Percentiles rank a stretch among this genome's conserved stretches.
phyloP scores from a whole-genome alignment of 2,113 vertebrate genomes.

The Pyrgilauda ruficollis region DNA sequence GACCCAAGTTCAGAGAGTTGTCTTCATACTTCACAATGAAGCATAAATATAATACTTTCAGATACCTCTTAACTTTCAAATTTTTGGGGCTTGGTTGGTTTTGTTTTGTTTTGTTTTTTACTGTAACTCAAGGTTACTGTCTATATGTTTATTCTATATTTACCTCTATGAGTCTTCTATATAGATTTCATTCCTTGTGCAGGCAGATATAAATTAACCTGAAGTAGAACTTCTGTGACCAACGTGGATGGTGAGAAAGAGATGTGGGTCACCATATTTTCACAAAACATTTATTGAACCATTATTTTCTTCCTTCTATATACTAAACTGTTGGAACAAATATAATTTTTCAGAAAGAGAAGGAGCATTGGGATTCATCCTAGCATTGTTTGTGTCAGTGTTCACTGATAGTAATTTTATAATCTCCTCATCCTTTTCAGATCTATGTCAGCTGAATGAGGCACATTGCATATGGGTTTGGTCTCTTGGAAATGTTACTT shows the following conservation, averaged over 20 bases:
- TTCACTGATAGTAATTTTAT: background rate
- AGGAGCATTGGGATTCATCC: background rate
- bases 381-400: background rate
- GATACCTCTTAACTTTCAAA: background rate
- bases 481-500: background rate
- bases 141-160: background rate
- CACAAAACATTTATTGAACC: background rate
- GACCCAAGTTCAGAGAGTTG: background rate
- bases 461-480: fast-evolving
- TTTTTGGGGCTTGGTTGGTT: background rate
- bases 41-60: background rate
- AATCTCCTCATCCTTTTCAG: background rate
- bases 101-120: background rate
- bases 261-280: background rate
- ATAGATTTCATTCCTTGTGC: background rate
- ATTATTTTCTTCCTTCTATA: background rate
- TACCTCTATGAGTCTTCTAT: background rate
- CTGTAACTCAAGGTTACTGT: background rate
- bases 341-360: background rate
- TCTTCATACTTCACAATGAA: background rate
- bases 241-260: background rate
- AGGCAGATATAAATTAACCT: background rate
- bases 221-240: background rate
- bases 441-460: background rate
- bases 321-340: background rate